Conservation (phyloP, 2,888 invertebrate genomes). For the Agonopterix alstromeriana region DNA sequence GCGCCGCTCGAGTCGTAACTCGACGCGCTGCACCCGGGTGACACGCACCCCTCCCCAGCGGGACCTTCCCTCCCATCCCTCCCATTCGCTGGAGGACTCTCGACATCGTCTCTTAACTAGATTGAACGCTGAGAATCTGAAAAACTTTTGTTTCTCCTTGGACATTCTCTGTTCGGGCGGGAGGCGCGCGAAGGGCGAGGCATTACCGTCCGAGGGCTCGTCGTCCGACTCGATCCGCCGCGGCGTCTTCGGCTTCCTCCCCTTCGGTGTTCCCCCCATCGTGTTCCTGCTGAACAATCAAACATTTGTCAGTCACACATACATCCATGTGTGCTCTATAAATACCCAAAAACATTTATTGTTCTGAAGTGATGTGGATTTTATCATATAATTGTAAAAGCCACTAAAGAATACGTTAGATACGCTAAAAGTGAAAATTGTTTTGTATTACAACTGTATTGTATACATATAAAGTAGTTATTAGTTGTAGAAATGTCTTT, state of each 20-base stretch:
- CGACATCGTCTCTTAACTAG: constrained; percentile 76
- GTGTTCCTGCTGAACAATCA: constrained; percentile 30
- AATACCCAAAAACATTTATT: too few species aligned
- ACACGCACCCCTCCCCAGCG: constrained; percentile 38
- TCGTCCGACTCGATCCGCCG: constrained; percentile 55
- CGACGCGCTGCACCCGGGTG: constrained; percentile 54
- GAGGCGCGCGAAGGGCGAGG: constrained; percentile 31
- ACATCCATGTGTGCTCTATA: too few species aligned
- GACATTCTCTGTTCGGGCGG: constrained; percentile 86
- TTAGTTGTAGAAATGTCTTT: too few species aligned
- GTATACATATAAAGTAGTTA: too few species aligned
- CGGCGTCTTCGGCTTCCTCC: constrained; percentile 42
- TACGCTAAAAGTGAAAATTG: too few species aligned
- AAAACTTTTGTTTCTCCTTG: constrained; percentile 92
- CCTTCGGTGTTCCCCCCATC: constrained; percentile 46
- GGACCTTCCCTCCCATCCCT: constrained; percentile 25
- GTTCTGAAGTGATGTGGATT: too few species aligned
- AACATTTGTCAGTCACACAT: too few species aligned
- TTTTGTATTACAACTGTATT: too few species aligned
- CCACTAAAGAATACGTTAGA: too few species aligned
- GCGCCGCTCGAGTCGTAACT: constrained; percentile 36
- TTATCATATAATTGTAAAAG: too few species aligned
- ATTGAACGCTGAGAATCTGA: constrained; percentile 87
- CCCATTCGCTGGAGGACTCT: constrained; percentile 53
- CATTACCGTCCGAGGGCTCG: constrained; percentile 73